phyloP scores from a whole-genome alignment of 2,888 invertebrate genomes.

The Eulithis testata region DNA sequence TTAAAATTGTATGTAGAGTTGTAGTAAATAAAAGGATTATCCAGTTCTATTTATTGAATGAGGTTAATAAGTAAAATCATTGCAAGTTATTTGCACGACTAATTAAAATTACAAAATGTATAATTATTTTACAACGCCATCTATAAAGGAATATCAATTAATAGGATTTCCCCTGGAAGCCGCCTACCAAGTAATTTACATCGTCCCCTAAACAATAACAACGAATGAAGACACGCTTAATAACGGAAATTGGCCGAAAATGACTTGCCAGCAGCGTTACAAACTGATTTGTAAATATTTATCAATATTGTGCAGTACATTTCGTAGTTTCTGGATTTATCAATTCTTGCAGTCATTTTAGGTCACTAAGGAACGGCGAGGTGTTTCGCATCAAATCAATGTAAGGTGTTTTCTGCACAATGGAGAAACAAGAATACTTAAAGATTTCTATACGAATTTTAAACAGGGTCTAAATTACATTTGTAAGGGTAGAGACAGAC shows the following conservation, averaged over 20 bases:
- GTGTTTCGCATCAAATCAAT: slow-evolving; percentile 25
- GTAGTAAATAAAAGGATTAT: too few relatives aligned
- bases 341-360: background rate
- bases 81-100: background rate
- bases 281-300: slow-evolving; percentile 56
- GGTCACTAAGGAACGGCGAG: background rate
- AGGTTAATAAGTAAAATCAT: too few relatives aligned
- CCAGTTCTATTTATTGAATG: too few relatives aligned
- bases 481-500: slow-evolving; percentile 58
- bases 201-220: slow-evolving; percentile 69
- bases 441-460: slow-evolving; percentile 45
- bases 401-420: slow-evolving; percentile 32
- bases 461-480: slow-evolving; percentile 58
- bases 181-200: slow-evolving; percentile 67
- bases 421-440: slow-evolving; percentile 34
- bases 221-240: slow-evolving; percentile 64
- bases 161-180: slow-evolving; percentile 61
- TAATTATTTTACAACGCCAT: slow-evolving; percentile 22
- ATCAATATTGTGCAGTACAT: slow-evolving; percentile 1
- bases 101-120: slow-evolving; percentile 1
- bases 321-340: background rate
- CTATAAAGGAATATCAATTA: slow-evolving; percentile 60
- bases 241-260: slow-evolving; percentile 67
- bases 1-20: too few relatives aligned
- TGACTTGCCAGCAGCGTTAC: slow-evolving; percentile 54